Evolutionary conservation across 2,888 invertebrate species (phyloP).

Genomic region (Parascotia fuliginaria): DNA sequence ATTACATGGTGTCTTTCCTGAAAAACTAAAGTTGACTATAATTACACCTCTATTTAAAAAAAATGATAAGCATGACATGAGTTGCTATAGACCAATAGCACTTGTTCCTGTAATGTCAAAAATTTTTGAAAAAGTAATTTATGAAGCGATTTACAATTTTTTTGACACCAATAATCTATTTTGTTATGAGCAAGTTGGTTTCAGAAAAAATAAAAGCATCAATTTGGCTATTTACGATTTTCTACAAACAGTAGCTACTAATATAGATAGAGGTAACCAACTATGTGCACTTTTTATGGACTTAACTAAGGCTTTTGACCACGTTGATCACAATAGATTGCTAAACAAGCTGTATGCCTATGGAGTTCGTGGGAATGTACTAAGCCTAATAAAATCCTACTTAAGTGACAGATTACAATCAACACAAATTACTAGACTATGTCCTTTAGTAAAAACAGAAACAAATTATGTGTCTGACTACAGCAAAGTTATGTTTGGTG

Average conservation of each 20-base stretch:
- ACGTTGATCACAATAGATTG: not conserved
- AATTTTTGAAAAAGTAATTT: not conserved
- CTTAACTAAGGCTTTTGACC: not conserved
- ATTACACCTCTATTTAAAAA: constrained; percentile 6
- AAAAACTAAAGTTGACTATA: not conserved
- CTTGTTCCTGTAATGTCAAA: not conserved
- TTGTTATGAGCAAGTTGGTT: not conserved
- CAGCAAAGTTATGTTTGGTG: too few relatives aligned
- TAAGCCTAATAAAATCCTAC: constrained; percentile 18
- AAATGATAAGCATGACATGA: not conserved
- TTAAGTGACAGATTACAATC: constrained; percentile 9
- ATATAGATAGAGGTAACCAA: not conserved
- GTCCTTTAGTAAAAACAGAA: not conserved
- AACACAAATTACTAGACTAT: constrained; percentile 9
- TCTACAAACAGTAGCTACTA: not conserved
- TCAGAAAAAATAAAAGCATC: not conserved
- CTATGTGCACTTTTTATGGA: not conserved
- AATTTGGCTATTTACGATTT: not conserved
- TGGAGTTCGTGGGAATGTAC: not conserved
- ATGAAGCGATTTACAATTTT: not conserved
- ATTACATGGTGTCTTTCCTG: not conserved
- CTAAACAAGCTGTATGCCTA: not conserved
- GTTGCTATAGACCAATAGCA: not conserved
- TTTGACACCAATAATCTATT: not conserved
- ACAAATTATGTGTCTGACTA: not conserved